phyloP scores from a whole-genome alignment of 2,797 vertebrate genomes.

The Cossypha niveicapilla region DNA sequence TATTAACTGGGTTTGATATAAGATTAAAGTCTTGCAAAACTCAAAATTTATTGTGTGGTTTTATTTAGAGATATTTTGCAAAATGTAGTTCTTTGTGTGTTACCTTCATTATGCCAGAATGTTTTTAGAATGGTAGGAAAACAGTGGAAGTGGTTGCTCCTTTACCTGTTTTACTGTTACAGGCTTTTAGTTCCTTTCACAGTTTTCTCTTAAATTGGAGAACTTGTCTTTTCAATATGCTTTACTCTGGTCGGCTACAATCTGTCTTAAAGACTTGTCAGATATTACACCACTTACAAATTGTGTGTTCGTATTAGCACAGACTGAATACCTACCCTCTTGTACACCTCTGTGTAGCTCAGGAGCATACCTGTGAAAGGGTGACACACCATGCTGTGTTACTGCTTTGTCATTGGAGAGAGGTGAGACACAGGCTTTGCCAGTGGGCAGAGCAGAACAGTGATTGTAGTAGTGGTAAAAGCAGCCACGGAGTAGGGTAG shows the following conservation, averaged over 20 bases:
- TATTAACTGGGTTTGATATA: background rate
- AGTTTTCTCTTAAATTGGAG: background rate
- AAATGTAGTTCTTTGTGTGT: background rate
- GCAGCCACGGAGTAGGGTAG: background rate
- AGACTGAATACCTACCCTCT: background rate
- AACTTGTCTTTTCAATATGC: background rate
- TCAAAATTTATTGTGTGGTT: background rate
- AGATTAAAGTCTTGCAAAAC: background rate
- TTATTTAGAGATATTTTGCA: background rate
- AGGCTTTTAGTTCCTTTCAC: background rate
- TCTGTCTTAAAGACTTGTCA: background rate
- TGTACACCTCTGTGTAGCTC: fast-evolving
- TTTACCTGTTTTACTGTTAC: background rate
- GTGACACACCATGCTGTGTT: background rate
- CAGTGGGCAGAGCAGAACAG: background rate
- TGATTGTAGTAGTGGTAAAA: background rate
- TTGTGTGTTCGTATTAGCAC: background rate
- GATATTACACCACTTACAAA: background rate
- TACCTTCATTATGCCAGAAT: background rate
- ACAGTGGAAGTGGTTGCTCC: background rate
- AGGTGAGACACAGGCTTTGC: background rate
- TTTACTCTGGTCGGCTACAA: background rate
- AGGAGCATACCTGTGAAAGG: background rate
- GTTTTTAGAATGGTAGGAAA: background rate
- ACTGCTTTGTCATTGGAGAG: background rate